A percentile compares a stretch with the other conserved stretches of the same genome.
These are phyloP conservation scores for Enteromius fasciolatus DNA, from an alignment of 2,797 vertebrate genomes.

Conservation along the genomic window DNA sequence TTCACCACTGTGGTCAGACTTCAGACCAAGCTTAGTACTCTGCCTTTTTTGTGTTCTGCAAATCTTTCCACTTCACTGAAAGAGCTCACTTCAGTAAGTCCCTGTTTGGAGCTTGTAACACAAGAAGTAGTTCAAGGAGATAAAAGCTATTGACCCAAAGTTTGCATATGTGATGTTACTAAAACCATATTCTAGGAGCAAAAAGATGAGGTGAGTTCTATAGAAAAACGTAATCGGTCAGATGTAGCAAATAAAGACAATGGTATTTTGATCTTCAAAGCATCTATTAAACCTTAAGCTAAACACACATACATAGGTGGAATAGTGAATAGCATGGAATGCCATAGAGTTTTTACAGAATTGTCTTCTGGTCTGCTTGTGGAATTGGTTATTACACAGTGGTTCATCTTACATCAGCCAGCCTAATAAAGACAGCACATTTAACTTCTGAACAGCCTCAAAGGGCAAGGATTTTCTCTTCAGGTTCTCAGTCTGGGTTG, in stretches of 20 bases:
- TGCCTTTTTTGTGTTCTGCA: conserved; percentile 79
- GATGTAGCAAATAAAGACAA: not conserved
- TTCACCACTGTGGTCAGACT: conserved; percentile 83
- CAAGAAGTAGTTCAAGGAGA: conserved; percentile 18
- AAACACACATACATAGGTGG: not conserved
- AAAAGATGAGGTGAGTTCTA: not conserved
- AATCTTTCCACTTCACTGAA: conserved; percentile 73
- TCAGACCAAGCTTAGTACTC: conserved; percentile 78
- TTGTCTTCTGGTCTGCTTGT: conserved; percentile 27
- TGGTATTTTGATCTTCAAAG: not conserved
- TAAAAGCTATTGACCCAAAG: conserved; percentile 54
- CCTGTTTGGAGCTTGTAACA: conserved; percentile 61
- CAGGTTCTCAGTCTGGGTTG: conserved; percentile 46
- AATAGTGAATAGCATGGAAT: not conserved
- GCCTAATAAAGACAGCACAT: conserved; percentile 14
- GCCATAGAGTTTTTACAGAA: not conserved
- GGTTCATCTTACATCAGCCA: conserved; percentile 29
- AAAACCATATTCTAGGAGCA: not conserved
- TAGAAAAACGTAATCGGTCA: not conserved
- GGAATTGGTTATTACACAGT: conserved; percentile 33
- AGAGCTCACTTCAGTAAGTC: conserved; percentile 65
- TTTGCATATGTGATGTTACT: conserved; percentile 2
- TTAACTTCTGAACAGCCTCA: conserved; percentile 37
- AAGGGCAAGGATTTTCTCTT: conserved; percentile 44
- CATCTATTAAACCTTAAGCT: not conserved